Base-by-base conservation (phyloP, 2,113 vertebrate genomes). In the Callorhinus ursinus region DNA sequence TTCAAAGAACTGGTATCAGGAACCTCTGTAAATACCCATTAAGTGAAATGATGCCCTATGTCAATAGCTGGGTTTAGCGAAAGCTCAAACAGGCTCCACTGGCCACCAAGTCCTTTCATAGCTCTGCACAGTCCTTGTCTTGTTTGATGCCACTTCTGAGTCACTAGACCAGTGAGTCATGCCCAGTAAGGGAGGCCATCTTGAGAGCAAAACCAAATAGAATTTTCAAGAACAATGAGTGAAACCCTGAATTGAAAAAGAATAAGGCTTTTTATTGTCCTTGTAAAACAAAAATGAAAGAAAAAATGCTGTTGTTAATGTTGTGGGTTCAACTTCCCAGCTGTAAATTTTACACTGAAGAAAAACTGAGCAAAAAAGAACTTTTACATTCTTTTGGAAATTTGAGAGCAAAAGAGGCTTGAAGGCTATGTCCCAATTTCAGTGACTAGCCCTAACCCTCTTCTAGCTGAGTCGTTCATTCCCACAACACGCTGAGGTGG, bases 121-220 rank as follows among this genome's bases (percentile, higher is more conserved):
- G 36, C 67, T 84, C 91, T 57, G 42, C 61, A 96, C 81, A 82
- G 84, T 42, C 96, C 96, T 95, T 93, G 82, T 90, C 96, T 96
- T 85, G 57, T 95, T 69, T 86, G 85, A 82, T 87, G 92, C 96
- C 93, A 96, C 89, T 91, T 92, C 93, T 97, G 95, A 97, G 93
- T 97, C 98, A 97, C 72, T 51, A 74, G n/a, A n/a, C n/a, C 4
- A 5, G 63, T 98, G 97, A 98, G 93, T 98, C 96, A 98, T 92
- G 63, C 76, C 93, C 63, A 92, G 81, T 22, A 12, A 81, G 46
- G 46, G 57, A 97, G 93, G 95, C 95, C 97, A 96, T 93, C 91
- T 97, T 96, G 93, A 79, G 33, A 92, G 36, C 49, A 90, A 83
- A 88, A 83, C 55, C 7, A n/a, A 72, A 79, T 12, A 82, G 83